These are phyloP conservation scores for Meandrina meandrites DNA, from an alignment of 92 coral and sea anemone species.

Conservation along the genomic window DNA sequence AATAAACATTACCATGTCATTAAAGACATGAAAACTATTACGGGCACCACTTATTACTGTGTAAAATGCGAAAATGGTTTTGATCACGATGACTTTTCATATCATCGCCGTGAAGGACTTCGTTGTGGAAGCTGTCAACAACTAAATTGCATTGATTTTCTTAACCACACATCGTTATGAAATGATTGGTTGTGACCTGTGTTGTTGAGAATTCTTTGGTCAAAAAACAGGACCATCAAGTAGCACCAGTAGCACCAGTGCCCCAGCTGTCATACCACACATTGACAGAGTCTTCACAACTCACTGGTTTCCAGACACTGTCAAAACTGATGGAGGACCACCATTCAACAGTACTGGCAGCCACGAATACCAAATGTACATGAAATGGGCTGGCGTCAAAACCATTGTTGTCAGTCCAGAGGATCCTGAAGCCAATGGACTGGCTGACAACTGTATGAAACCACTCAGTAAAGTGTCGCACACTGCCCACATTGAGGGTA, in stretches of 20 bases:
- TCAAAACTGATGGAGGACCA: constrained; percentile 54
- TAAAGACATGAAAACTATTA: too few relatives aligned
- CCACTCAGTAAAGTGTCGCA: constrained; percentile 34
- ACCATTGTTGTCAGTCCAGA: constrained; percentile 21
- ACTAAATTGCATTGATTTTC: too few relatives aligned
- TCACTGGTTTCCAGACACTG: constrained; percentile 30
- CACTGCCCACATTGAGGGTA: constrained; percentile 32
- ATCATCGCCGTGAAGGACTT: too few relatives aligned
- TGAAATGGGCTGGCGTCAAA: neutral
- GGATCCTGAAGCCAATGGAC: constrained; percentile 53
- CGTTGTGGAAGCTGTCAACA: too few relatives aligned
- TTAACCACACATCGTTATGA: too few relatives aligned
- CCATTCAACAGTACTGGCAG: constrained; percentile 45
- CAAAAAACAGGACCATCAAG: too few relatives aligned
- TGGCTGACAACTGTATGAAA: constrained; percentile 44
- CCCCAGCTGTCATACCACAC: constrained; percentile 21
- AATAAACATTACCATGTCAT: too few relatives aligned
- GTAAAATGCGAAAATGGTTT: too few relatives aligned
- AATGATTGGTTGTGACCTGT: too few relatives aligned
- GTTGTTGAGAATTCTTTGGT: too few relatives aligned
- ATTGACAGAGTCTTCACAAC: constrained; percentile 37
- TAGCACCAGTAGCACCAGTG: constrained; percentile 10
- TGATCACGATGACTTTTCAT: too few relatives aligned
- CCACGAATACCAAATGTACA: neutral
- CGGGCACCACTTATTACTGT: too few relatives aligned